These are phyloP conservation scores for Oceanites oceanicus DNA, from an alignment of 2,113 vertebrate species.

Conservation along the genomic window DNA sequence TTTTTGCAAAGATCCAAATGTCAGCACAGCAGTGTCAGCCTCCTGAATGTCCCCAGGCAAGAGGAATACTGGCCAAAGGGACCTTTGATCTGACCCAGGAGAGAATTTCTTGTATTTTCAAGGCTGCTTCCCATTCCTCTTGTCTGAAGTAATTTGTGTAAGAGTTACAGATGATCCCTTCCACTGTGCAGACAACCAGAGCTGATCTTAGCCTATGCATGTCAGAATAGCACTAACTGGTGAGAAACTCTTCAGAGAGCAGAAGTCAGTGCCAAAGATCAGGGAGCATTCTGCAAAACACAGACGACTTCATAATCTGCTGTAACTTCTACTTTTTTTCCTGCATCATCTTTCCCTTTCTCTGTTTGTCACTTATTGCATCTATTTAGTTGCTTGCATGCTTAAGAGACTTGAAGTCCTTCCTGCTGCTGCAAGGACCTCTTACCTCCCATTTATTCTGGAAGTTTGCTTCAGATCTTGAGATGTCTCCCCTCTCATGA, in stretches of 20 bases:
- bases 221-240: neutral
- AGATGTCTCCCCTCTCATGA: neutral
- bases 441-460: neutral
- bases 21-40: neutral
- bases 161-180: neutral
- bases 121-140: neutral
- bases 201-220: rapidly evolving
- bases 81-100: neutral
- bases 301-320: neutral
- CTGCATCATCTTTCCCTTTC: neutral
- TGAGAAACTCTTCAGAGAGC: neutral
- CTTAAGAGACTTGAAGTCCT: neutral
- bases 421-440: neutral
- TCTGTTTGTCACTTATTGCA: neutral
- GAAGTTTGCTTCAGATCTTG: neutral
- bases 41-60: neutral
- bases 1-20: neutral
- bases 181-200: neutral
- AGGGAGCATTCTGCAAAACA: neutral
- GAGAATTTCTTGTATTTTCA: neutral
- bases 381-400: neutral
- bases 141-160: neutral
- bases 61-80: neutral
- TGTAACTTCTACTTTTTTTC: neutral
- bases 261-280: neutral